phyloP scores from a whole-genome alignment of 2,888 invertebrate genomes.

The Epiblema foenella region DNA sequence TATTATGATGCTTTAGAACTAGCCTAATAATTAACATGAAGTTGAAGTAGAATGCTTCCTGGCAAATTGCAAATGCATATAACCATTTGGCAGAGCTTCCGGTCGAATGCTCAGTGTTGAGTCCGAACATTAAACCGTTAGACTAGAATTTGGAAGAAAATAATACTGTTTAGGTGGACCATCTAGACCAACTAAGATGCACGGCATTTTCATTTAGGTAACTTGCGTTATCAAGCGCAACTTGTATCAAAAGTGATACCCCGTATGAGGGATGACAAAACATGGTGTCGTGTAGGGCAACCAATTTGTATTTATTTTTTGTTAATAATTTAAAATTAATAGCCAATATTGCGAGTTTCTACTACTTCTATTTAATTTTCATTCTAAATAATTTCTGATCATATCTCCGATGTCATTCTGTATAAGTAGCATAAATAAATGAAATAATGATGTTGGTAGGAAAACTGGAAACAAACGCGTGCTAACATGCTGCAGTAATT shows the following conservation, averaged over 20 bases:
- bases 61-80: conserved; percentile 54
- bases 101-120: conserved; percentile 52
- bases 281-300: too few species aligned
- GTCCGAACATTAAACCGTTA: conserved; percentile 65
- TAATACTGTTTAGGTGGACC: conserved; percentile 35
- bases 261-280: too few species aligned
- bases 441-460: background rate
- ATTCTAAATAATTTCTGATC: too few species aligned
- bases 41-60: conserved; percentile 46
- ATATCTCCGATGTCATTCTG: too few species aligned
- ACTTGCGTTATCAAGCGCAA: too few species aligned
- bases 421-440: background rate
- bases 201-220: background rate
- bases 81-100: conserved; percentile 64
- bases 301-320: too few species aligned
- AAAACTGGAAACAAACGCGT: conserved; percentile 1
- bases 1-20: background rate
- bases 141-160: conserved; percentile 67
- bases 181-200: background rate
- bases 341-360: too few species aligned
- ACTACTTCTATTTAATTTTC: too few species aligned
- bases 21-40: background rate
- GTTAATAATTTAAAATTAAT: too few species aligned
- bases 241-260: too few species aligned
- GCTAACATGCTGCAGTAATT: background rate